Percentiles rank a stretch among this genome's conserved stretches.
Conservation (phyloP, 2,113 vertebrate genomes). For the Gopherus flavomarginatus region DNA sequence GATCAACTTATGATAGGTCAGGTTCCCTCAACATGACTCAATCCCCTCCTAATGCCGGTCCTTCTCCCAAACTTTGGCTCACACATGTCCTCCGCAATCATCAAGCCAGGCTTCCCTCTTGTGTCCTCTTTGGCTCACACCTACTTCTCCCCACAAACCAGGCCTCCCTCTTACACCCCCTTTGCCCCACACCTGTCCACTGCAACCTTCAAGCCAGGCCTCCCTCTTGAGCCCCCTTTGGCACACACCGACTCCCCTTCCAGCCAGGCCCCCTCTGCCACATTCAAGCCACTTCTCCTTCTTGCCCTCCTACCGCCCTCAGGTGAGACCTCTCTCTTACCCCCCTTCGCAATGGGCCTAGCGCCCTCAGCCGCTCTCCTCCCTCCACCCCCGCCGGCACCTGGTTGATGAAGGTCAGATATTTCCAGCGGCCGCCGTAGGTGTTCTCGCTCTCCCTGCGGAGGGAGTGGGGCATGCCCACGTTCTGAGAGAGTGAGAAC, state of each 20-base stretch:
- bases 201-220: not conserved
- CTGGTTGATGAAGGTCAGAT: conserved; percentile 79
- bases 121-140: too few relatives aligned
- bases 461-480: not conserved
- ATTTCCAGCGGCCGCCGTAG: conserved; percentile 78
- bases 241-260: fast-evolving
- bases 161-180: not conserved
- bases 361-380: not conserved
- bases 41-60: not conserved
- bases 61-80: not conserved
- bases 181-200: not conserved
- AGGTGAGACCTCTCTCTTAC: not conserved
- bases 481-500: conserved; percentile 60
- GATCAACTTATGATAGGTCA: not conserved
- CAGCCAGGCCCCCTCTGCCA: not conserved
- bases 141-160: not conserved
- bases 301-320: not conserved
- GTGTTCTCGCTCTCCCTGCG: conserved; percentile 36
- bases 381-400: conserved; percentile 20
- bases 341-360: not conserved
- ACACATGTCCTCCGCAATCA: not conserved
- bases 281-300: too few relatives aligned
- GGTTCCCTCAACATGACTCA: not conserved
- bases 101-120: not conserved
- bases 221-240: too few relatives aligned